phyloP scores from a whole-genome alignment of 2,113 vertebrate species.

The Pomatostomus ruficeps region DNA sequence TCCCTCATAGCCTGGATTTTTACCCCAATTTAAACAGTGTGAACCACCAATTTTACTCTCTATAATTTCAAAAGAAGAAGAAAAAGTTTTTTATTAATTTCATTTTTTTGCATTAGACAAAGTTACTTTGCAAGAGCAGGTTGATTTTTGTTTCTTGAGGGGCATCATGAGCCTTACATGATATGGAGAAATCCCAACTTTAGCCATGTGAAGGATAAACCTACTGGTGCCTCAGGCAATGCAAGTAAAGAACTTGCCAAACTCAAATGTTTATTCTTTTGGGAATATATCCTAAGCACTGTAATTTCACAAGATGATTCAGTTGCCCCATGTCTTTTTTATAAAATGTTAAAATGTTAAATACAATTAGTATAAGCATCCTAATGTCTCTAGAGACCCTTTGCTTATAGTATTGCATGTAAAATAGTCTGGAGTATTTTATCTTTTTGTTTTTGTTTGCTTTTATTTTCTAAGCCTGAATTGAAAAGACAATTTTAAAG shows the following conservation, averaged over 20 bases:
- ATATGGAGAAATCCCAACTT: neutral
- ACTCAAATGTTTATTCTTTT: neutral
- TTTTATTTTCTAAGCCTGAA: neutral
- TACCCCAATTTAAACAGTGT: neutral
- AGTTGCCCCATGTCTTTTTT: slow-evolving; percentile 23
- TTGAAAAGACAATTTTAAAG: neutral
- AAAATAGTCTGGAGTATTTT: neutral
- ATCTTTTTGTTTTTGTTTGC: neutral
- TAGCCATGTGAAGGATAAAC: neutral
- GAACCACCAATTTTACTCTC: neutral
- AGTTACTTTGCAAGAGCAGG: neutral
- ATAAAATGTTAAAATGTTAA: neutral
- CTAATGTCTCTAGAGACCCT: neutral
- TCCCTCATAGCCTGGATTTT: neutral
- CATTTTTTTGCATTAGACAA: neutral
- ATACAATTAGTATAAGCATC: slow-evolving; percentile 13
- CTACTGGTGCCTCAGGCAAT: neutral
- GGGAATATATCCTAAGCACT: neutral
- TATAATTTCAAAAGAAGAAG: neutral
- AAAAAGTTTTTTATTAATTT: neutral
- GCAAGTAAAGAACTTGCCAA: neutral
- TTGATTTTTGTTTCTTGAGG: neutral
- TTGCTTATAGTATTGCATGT: neutral
- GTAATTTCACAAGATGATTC: neutral
- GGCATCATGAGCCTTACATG: neutral